phyloP scores from a whole-genome alignment of 1,140 invertebrate species.

The Diuraphis noxia region DNA sequence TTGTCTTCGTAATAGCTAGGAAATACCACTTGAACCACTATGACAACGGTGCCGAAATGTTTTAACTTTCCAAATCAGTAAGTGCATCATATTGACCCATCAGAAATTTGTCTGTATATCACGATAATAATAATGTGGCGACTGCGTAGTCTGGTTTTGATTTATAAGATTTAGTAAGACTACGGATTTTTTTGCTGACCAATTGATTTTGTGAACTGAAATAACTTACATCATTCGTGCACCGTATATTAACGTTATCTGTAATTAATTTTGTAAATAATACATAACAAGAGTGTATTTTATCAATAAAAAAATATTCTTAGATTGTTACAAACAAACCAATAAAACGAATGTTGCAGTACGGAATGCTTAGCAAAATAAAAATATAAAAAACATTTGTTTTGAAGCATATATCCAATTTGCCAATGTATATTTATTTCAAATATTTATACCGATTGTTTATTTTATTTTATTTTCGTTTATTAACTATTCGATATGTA shows the following conservation, averaged over 20 bases:
- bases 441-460: not conserved
- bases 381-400: no score
- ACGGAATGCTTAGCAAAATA: not conserved
- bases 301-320: not conserved
- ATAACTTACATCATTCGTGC: not conserved
- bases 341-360: not conserved
- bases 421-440: not conserved
- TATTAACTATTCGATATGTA: not conserved
- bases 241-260: not conserved
- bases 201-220: not conserved
- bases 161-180: not conserved
- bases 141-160: not conserved
- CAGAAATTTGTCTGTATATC: not conserved
- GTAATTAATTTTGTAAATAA: not conserved
- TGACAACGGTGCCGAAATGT: constrained; percentile 12
- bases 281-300: not conserved
- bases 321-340: not conserved
- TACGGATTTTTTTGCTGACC: not conserved
- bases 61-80: constrained; percentile 4
- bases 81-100: constrained; percentile 12
- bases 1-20: constrained; percentile 43
- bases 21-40: constrained; percentile 34
- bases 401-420: not conserved
- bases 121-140: not conserved
- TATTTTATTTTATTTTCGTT: not conserved